Evolutionary conservation across 2,797 vertebrate species (phyloP).

Genomic region (Fundulus diaphanus): DNA sequence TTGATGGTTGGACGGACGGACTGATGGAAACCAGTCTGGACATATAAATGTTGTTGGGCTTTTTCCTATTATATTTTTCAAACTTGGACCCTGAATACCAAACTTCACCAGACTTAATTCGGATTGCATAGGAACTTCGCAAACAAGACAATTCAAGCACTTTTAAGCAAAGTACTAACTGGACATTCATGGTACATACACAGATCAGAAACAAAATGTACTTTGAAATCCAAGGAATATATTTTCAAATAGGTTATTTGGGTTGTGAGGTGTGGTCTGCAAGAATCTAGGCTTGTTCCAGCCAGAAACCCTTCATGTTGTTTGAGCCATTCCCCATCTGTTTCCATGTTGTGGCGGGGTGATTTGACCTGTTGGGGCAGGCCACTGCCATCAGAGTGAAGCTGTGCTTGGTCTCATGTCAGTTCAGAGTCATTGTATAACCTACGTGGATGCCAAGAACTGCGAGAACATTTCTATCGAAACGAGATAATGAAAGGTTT

Average conservation of each 20-base stretch:
- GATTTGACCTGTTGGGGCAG: background rate
- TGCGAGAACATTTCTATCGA: background rate
- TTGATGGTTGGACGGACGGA: too few species aligned
- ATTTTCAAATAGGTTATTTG: background rate
- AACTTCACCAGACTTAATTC: too few species aligned
- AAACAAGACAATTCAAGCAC: too few species aligned
- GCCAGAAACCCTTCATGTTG: slow-evolving; percentile 4
- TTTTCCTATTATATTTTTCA: too few species aligned
- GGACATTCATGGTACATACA: background rate
- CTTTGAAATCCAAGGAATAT: background rate
- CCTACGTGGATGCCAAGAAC: background rate
- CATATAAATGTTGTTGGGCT: too few species aligned
- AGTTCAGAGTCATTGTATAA: slow-evolving; percentile 1
- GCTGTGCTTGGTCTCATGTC: background rate
- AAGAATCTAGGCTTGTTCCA: background rate
- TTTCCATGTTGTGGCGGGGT: background rate
- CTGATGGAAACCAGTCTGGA: too few species aligned
- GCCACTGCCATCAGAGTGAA: background rate
- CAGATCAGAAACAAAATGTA: background rate
- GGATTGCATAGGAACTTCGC: too few species aligned
- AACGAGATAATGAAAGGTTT: slow-evolving; percentile 3
- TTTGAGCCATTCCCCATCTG: background rate
- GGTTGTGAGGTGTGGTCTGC: background rate
- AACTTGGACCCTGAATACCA: too few species aligned
- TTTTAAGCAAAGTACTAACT: background rate